Base-by-base conservation (phyloP, 2,888 invertebrate species). In the Embidobia sp. region DNA sequence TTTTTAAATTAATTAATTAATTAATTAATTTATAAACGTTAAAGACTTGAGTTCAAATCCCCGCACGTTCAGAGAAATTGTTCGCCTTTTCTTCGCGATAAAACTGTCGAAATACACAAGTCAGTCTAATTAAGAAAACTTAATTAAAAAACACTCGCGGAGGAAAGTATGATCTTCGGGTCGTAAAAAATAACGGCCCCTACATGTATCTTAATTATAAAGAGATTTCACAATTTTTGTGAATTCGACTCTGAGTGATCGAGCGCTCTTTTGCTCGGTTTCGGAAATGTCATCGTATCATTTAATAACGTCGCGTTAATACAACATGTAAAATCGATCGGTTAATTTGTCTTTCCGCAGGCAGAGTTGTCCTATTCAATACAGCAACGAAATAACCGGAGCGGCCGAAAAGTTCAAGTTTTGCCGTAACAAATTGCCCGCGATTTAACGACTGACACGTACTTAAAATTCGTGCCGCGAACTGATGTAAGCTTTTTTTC, bases 141-240 rank as follows among this genome's bases (percentile, higher is more conserved):
- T 40, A 57, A 67, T 48, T 49, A 18, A 57, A 67, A 66, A 48
- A 19, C 37, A 67, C 37, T 48, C 46, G 13, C 6, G 46, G 18
- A 66, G 53, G 57, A 40, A 59, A 49, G 57, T 49, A 57, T 57
- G 13, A 57, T 40, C 15, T 44, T 3, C 33, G 19, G 3, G 35
- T 44, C 70, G 44, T 70, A 70, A 70, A 70, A 70, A 70, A 35
- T 61, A 35, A 59, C 55, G 61, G 35, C 49, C 33, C 19, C 48
- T 29, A 8, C 13, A 42, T 33, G 42, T 42, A 59, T 59, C 69
- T 67, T 49, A 67, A 57, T 67, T 69, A 49, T 49, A 59, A 69
- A 40, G 33, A 69, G 59, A 59, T 67, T 67, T 67, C 67, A 48
- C 48, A 67, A 67, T 48, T 57, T 31, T 29, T 40, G 13, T 19